Evolutionary conservation across 1,140 invertebrate genomes (phyloP).

Genomic region (Brachionus sp.): DNA sequence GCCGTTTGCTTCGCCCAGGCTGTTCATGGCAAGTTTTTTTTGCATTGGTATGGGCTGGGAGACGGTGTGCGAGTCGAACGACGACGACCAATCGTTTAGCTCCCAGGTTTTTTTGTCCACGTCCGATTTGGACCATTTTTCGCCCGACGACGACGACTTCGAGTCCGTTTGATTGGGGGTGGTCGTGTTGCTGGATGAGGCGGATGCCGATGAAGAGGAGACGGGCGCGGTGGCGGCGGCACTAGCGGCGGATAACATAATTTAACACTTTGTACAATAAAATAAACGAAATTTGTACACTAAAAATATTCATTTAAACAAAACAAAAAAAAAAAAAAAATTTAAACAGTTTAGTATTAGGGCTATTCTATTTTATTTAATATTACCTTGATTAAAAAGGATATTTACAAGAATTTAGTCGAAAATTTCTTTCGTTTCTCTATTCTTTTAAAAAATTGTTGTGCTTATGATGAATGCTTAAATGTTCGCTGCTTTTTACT

Average conservation of each 20-base stretch:
- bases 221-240: background rate
- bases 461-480: background rate
- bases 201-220: background rate
- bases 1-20: background rate
- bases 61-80: conserved; percentile 22
- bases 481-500: conserved; percentile 4
- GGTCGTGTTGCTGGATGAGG: conserved; percentile 11
- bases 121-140: background rate
- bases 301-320: background rate
- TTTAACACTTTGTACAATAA: conserved; percentile 29
- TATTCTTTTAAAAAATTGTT: background rate
- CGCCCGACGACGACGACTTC: background rate
- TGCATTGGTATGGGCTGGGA: conserved; percentile 45
- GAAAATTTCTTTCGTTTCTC: background rate
- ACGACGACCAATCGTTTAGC: background rate
- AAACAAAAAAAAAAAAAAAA: background rate
- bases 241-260: conserved; percentile 10
- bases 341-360: background rate
- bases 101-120: conserved; percentile 19
- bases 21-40: background rate
- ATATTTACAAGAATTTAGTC: conserved; percentile 38
- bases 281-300: conserved; percentile 37
- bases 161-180: background rate
- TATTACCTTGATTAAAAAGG: conserved; percentile 38
- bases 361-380: background rate